Evolutionary conservation across 1,140 invertebrate genomes (phyloP), one percentile per base, ranked within the genome.

Genomic region (Cotesia vestalis): DNA sequence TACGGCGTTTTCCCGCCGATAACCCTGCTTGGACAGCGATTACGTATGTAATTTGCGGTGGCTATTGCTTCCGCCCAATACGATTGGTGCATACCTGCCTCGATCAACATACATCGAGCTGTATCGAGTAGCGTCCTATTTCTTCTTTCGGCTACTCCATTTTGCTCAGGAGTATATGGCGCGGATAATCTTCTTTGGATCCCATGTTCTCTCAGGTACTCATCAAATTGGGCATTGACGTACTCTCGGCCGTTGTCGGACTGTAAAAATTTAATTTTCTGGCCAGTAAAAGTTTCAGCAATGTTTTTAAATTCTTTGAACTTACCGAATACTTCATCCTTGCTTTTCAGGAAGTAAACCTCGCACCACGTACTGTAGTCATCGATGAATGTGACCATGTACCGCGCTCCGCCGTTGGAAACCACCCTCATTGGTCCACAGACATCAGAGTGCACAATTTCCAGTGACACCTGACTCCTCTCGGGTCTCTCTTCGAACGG

Each of bases 201-300:
- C 1, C 75, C 70, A 40, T 76, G 35, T 55, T 73, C 67, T 17
- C 64, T 68, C 35, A 74, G 64, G 55, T 53, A 74, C 3, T 74
- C 40, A 61, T 78, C 73, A 86, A 81, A 68, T 9, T 74, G 51
- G 14, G 73, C 69, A 71, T 77, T 84, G 0, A 75, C n/a, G 75
- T 83, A 86, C 74, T 87, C 86, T 12, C 35, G 78, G 5, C 85
- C 86, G 76, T 88, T 88, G 66, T 88, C 86, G 55, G 78, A 79
- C 60, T 81, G 80, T 8, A 86, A 62, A 46, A n/a, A 59, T 69
- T 80, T 82, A 59, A 86, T 80, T 64, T 73, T 73, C 77, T 68
- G 46, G 11, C 75, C 70, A 46, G 75, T 69, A 76, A 85, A 78
- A 66, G 78, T 83, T 69, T 85, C 78, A 12, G 82, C 78, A 17